A percentile compares a stretch with the other conserved stretches of the same genome.
Conservation (phyloP, 2,113 vertebrate species). For the Chamaea fasciata region DNA sequence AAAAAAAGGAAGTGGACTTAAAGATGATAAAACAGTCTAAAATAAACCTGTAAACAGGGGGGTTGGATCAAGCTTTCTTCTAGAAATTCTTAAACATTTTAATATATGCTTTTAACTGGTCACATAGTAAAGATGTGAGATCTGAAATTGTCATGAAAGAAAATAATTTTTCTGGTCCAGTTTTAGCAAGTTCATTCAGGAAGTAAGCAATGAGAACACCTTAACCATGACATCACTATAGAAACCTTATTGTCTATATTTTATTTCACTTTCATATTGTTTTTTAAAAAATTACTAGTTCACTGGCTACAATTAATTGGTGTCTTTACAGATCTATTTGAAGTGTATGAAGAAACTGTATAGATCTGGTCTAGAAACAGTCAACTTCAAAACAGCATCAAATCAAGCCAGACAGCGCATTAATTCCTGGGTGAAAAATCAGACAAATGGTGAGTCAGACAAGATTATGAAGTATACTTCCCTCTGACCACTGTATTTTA, state of each 20-base stretch:
- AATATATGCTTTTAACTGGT: neutral
- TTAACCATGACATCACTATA: neutral
- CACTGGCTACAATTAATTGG: neutral
- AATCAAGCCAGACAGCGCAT: constrained; percentile 79
- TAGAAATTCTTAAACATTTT: neutral
- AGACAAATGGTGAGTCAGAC: constrained; percentile 77
- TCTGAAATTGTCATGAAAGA: neutral
- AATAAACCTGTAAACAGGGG: neutral
- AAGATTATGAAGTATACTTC: neutral
- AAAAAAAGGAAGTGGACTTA: neutral
- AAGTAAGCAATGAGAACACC: neutral
- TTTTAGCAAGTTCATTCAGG: neutral
- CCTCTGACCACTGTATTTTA: neutral
- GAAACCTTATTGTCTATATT: neutral
- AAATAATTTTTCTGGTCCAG: neutral
- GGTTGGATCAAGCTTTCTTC: neutral
- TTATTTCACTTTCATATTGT: neutral
- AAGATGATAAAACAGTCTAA: neutral
- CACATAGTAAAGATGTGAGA: neutral
- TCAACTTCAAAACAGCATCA: constrained; percentile 79
- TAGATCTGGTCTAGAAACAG: constrained; percentile 76
- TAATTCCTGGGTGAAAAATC: constrained; percentile 86
- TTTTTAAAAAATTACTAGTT: neutral
- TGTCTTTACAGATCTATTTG: constrained; percentile 76
- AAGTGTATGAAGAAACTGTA: constrained; percentile 80